Evolutionary conservation across 2,113 vertebrate genomes (phyloP), one percentile per base, ranked within the genome.

Genomic region (Atrichornis clamosus): DNA sequence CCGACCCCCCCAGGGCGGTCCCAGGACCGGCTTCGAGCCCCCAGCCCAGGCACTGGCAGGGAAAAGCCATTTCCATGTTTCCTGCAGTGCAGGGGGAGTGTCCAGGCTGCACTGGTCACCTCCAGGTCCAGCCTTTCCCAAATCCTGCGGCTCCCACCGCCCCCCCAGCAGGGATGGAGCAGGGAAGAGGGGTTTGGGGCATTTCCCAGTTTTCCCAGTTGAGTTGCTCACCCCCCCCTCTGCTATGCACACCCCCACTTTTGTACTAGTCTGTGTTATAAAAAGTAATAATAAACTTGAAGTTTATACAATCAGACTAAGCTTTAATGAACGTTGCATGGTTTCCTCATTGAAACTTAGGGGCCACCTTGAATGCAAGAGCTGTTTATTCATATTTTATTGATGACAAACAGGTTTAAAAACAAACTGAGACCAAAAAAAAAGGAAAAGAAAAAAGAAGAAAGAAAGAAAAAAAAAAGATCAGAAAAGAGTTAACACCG

Each of bases 381-480:
- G 90, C 91, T 94, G 94, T 98, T 98, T 98, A 97, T 98, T 97
- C 62, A 56, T 93, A 85, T 98, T 97, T 98, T 95, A 97, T 97
- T 97, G 96, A 97, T 98, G 97, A 98, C 97, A 97, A 98, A 97
- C 95, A 98, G 96, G 86, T 96, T 81, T 98, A 97, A 97, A 98
- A 98, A 98, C 97, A 98, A 89, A 98, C 95, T 87, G 97, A 98
- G 96, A 97, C 93, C 65, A 97, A 97, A 97, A 84, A 92, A 96
- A 73, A 76, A 68, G 52, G 94, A 56, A 21, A 67, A 62, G 95
- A 39, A 37, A 46, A 44, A 33, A n/a, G n/a, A n/a, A n/a, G n/a
- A n/a, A n/a, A n/a, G n/a, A n/a, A n/a, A n/a, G n/a, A n/a, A n/a
- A 39, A 22, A 30, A 30, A 84, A 95, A 96, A 96, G 86, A 86